Evolutionary conservation across 2,888 invertebrate genomes (phyloP), one percentile per base, ranked within the genome.

Genomic region (Sylvicola cinctus): DNA sequence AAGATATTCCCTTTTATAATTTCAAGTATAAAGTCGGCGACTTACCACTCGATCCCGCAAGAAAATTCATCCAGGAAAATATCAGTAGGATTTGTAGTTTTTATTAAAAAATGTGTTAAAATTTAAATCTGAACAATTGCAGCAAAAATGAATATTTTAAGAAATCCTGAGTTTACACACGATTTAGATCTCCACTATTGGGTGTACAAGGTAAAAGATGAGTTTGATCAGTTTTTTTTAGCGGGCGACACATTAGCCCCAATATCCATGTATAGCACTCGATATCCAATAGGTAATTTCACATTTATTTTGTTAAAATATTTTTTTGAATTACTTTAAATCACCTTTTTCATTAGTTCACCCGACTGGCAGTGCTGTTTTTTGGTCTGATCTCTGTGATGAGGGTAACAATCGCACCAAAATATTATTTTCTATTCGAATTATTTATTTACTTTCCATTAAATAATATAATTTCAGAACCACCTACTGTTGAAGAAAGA

Each of bases 1-100:
- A 43, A 31, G 57, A 58, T 38, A 50, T 50, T 25, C 55, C 55
- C 4, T 58, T 58, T 36, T 58, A 55, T 40, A 42, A 43, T 23
- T 45, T 54, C 34, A 39, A 43, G 23, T 55, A 58, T 39, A 38
- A 44, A 14, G 46, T 45, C 17, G 58, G 58, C 41, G 51, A 58
- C 35, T 41, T 58, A 41, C 58, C 58, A 2, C 39, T 58, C 17
- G 58, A 58, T 46, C 58, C 58, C 10, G 41, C 40, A 2, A 39
- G 36, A 20, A 15, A 35, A 10, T 43, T 43, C 38, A 38, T 45
- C 11, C 5, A 26, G 3, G 40, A 42, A 13, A 36, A 40, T 36
- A 40, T 45, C 11, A 36, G 45, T 45, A 39, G 8, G 34, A 31
- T 31, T 7, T 12, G n/a, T 8, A 13, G 25, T 25, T 25, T 8